Evolutionary conservation across 2,888 invertebrate genomes (phyloP), one percentile per base, ranked within the genome.

Genomic region (Synergus umbraculus): DNA sequence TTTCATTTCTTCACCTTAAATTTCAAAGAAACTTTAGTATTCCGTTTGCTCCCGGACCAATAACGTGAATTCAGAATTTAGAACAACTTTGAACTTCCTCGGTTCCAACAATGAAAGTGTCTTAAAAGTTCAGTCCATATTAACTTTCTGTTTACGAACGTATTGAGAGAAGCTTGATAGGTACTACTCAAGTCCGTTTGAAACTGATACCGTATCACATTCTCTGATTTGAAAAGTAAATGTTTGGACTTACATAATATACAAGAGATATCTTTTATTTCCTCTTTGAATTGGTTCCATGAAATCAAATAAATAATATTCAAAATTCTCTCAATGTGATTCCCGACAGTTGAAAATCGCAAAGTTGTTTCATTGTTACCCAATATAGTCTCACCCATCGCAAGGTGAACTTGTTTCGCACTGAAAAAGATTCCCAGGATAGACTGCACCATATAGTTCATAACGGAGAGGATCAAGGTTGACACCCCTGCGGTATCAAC

Each of bases 11-110:
- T 81, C 82, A 83, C 82, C 83, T 82, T 80, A 84, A 87, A 86
- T 81, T 82, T 66, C 83, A 79, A 82, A 84, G 81, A 83, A 81
- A 87, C 86, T 88, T 88, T 86, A 90, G 90, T 90, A 85, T 86
- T 82, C 80, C 84, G 84, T 81, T 86, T 87, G 84, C 84, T 83
- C 83, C 85, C 86, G 83, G 79, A 79, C 83, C 84, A 85, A 84
- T 85, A 83, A 67, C 67, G 46, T 73, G 41, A 44, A 66, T 18
- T 9, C 9, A 15, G 44, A 46, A 73, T 54, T 29, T 15, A 46
- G 15, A 54, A 73, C 15, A 15, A 10, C 37, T 49, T 37, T 4
- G n/a, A 13, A 15, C 10, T 22, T 22, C 12, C 54, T 15, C 49
- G n/a, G 37, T 37, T 13, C 73, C 1, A n/a, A 49, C 37, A 69